Evolutionary conservation across 2,888 invertebrate genomes (phyloP), one percentile per base, ranked within the genome.

Genomic region (Capitulum mitella): DNA sequence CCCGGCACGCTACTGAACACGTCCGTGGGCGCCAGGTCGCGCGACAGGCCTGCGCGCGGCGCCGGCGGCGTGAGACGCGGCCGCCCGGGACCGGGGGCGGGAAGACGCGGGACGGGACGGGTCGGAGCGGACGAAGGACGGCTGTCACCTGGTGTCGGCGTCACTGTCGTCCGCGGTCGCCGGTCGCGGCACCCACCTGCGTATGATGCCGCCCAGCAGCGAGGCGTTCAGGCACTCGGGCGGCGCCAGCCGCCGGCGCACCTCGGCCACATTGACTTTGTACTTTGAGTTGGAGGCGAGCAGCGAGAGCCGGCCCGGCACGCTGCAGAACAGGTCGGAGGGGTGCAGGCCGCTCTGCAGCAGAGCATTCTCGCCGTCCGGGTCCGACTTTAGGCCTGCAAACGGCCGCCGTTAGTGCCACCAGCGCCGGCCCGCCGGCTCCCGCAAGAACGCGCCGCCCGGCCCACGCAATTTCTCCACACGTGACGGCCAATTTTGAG

Each of bases 211-310:
- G 74, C 98, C 99, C 75, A 99, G 90, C 77, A 99, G 89, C 61
- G 98, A 98, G 29, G 98, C 99, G 87, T 99, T 99, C 84, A 99
- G 90, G 87, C 98, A 99, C 89, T 99, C 98, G 2, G 98, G 99
- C 48, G 98, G 98, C 78, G 96, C 96, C 82, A 99, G 89, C 83
- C 99, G 89, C 85, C 98, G 90, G 87, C 98, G 98, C 80, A 99
- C 98, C 88, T 99, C 99, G 14, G 97, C 98, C 80, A 99, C 97
- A 75, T 98, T 99, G 84, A 99, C 98, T 89, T 98, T 98, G 91
- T 99, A 99, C 90, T 99, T 99, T 88, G 97, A 97, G 84, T 98
- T 99, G 84, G 97, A 97, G 83, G 96, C 96, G 84, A 99, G 90
- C 81, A 99, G 91, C 79, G 97, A 97, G 83, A 99, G 90, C 79